These are phyloP conservation scores for Paraescarpia echinospica DNA, from an alignment of 1,140 invertebrate species.

Conservation along the genomic window DNA sequence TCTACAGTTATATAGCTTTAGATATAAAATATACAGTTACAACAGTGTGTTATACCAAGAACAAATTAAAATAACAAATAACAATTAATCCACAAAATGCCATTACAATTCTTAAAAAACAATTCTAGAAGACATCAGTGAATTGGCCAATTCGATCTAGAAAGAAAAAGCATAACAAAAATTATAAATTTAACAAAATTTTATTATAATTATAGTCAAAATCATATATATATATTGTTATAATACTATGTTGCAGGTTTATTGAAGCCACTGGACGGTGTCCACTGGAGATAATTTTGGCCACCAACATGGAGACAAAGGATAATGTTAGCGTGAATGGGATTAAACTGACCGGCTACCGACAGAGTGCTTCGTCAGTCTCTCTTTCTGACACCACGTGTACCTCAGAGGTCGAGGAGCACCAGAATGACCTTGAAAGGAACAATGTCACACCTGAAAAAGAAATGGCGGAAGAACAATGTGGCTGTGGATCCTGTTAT, in stretches of 20 bases:
- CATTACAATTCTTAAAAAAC: too few relatives aligned
- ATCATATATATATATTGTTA: too few relatives aligned
- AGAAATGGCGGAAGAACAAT: neutral
- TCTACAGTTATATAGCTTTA: too few relatives aligned
- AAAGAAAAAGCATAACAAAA: too few relatives aligned
- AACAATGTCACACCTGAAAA: neutral
- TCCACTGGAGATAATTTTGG: neutral
- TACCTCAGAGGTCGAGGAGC: neutral
- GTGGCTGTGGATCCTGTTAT: neutral
- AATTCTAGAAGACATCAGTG: too few relatives aligned
- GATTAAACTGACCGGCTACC: neutral
- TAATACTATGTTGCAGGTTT: neutral
- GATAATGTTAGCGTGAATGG: neutral
- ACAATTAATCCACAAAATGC: too few relatives aligned
- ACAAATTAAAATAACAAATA: too few relatives aligned
- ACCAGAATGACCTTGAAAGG: neutral
- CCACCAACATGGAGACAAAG: neutral
- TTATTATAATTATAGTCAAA: too few relatives aligned
- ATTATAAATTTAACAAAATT: too few relatives aligned
- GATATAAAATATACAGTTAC: too few relatives aligned
- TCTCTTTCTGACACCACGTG: neutral
- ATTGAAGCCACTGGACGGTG: neutral
- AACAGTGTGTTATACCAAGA: too few relatives aligned
- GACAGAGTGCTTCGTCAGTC: neutral
- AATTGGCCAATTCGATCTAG: too few relatives aligned